These are phyloP conservation scores for Enteromius viviparus DNA, from an alignment of 2,797 vertebrate species.

Conservation along the genomic window DNA sequence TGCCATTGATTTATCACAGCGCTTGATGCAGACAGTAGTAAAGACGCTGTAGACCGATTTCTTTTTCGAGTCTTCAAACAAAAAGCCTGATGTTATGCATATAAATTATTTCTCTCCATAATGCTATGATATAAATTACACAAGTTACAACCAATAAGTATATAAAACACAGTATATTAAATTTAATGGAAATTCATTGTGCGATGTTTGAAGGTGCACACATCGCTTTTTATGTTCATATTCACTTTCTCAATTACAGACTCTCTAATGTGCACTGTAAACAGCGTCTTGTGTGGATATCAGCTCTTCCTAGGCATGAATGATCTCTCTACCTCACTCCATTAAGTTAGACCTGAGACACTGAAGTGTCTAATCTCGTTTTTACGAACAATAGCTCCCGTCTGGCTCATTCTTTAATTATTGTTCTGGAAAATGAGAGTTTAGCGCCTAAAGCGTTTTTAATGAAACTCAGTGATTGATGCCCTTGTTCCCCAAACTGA, in stretches of 20 bases:
- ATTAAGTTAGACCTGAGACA: constrained; percentile 52
- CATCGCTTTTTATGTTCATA: constrained; percentile 70
- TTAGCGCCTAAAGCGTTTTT: constrained; percentile 69
- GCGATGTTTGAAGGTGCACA: constrained; percentile 77
- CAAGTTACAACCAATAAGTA: constrained; percentile 97
- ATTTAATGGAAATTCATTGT: constrained; percentile 93
- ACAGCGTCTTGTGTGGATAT: constrained; percentile 1
- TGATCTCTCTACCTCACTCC: constrained; percentile 35
- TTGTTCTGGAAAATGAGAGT: constrained; percentile 65
- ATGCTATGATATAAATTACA: constrained; percentile 89
- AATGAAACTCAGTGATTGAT: constrained; percentile 79
- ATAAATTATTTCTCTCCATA: constrained; percentile 88
- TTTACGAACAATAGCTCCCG: constrained; percentile 53
- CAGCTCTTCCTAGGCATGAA: constrained; percentile 8
- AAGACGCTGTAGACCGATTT: constrained; percentile 91
- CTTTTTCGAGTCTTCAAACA: constrained; percentile 88
- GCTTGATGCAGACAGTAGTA: constrained; percentile 91
- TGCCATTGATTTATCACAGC: constrained; percentile 98
- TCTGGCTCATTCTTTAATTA: constrained; percentile 69
- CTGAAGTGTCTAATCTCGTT: constrained; percentile 59
- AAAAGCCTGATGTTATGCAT: constrained; percentile 85
- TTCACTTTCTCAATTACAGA: constrained; percentile 56
- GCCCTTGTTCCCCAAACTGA: constrained; percentile 75
- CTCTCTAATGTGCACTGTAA: constrained; percentile 43
- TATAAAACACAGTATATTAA: constrained; percentile 99